Evolutionary conservation across 1,140 invertebrate species (phyloP), one percentile per base, ranked within the genome.

Genomic region (Apis florea): DNA sequence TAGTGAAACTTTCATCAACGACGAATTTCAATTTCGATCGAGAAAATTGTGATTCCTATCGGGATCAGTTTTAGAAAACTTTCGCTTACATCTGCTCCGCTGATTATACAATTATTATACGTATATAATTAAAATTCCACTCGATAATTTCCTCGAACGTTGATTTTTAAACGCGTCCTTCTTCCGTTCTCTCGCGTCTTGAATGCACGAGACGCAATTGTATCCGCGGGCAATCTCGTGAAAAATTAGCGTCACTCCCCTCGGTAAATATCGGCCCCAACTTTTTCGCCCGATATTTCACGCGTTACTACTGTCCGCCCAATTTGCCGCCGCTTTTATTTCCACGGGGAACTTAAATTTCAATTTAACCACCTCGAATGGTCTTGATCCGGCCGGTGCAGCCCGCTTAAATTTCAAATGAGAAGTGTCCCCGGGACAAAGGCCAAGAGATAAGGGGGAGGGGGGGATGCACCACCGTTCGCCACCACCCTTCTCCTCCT

Each of bases 321-420:
- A 21, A 17, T 24, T 74, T 63, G 40, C 40, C 31, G 53, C 12
- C 17, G 53, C 17, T 51, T 72, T 79, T 54, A 74, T 75, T 58
- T 26, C 21, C n/a, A 19, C 49, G 49, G 26, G 51, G 12, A 21
- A 72, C 49, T 61, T 63, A 59, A 73, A 80, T 66, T 80, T 66
- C 31, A 80, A 73, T 80, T 80, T 66, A 80, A 24, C 69, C 54
- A 61, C 4, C 51, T 26, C 54, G 47, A 24, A 12, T 49, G 49
- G 56, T 76, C 49, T 61, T 26, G 80, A 68, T 24, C 59, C 78
- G 17, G 13, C 15, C 26, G 10, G 1, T 17, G 77, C 15, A 72
- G 64, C 47, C 31, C 68, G 63, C 69, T 79, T 72, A 64, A 79
- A 79, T 79, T 79, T 72, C 77, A 72, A 81, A 81, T 81, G 63